Evolutionary conservation across 2,797 vertebrate species (phyloP), one percentile per base, ranked within the genome.

Genomic region (Sebastes trivittatus): DNA sequence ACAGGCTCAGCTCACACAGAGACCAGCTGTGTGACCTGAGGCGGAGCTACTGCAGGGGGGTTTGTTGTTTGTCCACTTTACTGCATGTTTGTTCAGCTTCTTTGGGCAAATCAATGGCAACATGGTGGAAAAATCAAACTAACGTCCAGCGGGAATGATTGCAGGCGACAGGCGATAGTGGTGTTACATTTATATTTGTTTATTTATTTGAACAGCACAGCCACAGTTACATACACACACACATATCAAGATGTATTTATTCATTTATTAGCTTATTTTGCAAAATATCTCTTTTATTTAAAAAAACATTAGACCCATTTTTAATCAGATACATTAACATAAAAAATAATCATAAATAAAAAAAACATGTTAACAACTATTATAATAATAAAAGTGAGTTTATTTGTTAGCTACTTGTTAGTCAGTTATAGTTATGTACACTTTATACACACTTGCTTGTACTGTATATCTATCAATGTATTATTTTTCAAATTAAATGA

Each of bases 41-140:
- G 78, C 71, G 11, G 64, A 5, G 80, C 77, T 34, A 6, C 74
- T 75, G 69, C 25, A 72, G 11, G 79, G 56, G 56, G 75, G 46
- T 64, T 25, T 75, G 29, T 49, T 69, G 75, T 79, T 78, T 80
- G 71, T 71, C 55, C 27, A 73, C 75, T 87, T 75, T 77, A 30
- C 52, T 61, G 32, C 58, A 7, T 70, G 73, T 82, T 66, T 65
- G 77, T 42, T 85, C 72, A 64, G 38, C 55, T 64, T 81, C 73
- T 69, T 76, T 42, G 69, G 78, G 70, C 55, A 68, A 90, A 93
- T 94, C 89, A 64, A 91, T 94, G 67, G 6, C 63, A 54, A 61
- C 69, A 16, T 52, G 72, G 83, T 81, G 85, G 88, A 92, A 87
- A 94, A 91, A 92, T 90, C 86, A 82, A 87, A 77, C 42, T 58